Evolutionary conservation across 1,140 invertebrate genomes (phyloP).

Genomic region (Apis florea): DNA sequence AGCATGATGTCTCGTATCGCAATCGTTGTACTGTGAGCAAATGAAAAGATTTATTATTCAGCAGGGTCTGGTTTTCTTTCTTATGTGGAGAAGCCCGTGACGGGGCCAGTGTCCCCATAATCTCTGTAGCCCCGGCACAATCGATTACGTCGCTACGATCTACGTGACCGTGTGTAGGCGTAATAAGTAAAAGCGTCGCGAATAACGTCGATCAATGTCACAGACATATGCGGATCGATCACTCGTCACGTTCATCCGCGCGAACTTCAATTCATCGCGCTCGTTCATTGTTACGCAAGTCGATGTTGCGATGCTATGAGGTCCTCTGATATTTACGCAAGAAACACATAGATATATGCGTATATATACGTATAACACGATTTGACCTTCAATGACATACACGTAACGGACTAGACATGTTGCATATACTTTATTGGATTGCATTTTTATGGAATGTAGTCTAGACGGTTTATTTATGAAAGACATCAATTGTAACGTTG

Average conservation of each 20-base stretch:
- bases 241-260: constrained; percentile 35
- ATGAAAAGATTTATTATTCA: constrained; percentile 30
- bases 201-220: constrained; percentile 53
- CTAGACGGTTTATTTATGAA: neutral
- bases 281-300: constrained; percentile 43
- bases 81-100: constrained; percentile 1
- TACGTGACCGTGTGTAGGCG: constrained; percentile 21
- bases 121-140: neutral
- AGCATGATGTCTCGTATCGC: neutral
- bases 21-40: neutral
- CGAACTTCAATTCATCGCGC: constrained; percentile 4
- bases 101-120: constrained; percentile 17
- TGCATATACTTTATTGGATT: neutral
- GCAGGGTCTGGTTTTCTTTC: neutral
- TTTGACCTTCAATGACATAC: constrained; percentile 54
- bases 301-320: constrained; percentile 31
- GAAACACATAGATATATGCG: neutral
- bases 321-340: constrained; percentile 50
- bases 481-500: too few species aligned
- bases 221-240: constrained; percentile 29
- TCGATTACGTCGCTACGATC: constrained; percentile 17
- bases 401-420: neutral
- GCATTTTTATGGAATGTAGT: neutral
- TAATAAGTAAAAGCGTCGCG: constrained; percentile 50
- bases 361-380: neutral